These are phyloP conservation scores for Sinocyclocheilus rhinocerous DNA, from an alignment of 2,113 vertebrate species.

Conservation along the genomic window DNA sequence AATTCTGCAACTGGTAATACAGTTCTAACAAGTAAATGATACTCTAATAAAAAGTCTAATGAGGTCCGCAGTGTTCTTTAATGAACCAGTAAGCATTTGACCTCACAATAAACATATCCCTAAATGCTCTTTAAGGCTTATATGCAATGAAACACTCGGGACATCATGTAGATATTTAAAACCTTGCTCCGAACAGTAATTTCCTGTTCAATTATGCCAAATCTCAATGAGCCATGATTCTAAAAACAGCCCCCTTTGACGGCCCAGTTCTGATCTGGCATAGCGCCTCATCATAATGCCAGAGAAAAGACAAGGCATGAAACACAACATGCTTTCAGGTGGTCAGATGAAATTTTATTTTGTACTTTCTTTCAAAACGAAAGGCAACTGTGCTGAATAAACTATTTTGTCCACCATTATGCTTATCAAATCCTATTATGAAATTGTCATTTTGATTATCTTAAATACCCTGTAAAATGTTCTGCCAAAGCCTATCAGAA, in stretches of 20 bases:
- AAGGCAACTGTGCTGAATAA: constrained; percentile 42
- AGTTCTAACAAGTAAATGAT: constrained; percentile 17
- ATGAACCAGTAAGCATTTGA: constrained; percentile 25
- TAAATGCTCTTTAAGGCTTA: constrained; percentile 27
- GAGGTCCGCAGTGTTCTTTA: background rate
- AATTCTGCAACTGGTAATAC: background rate
- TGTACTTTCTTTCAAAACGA: constrained; percentile 8
- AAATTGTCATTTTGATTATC: constrained; percentile 56
- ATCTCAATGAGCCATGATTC: constrained; percentile 29
- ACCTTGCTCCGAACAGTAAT: background rate
- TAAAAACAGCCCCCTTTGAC: background rate
- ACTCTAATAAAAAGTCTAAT: constrained; percentile 21
- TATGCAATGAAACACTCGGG: constrained; percentile 13
- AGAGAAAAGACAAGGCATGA: background rate
- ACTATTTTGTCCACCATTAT: constrained; percentile 45
- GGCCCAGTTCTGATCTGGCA: constrained; percentile 7
- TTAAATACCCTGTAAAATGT: constrained; percentile 57
- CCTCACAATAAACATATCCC: constrained; percentile 5
- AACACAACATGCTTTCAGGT: background rate
- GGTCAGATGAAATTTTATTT: background rate
- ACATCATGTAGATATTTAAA: constrained; percentile 5
- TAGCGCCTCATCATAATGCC: background rate
- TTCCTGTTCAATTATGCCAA: constrained; percentile 31
- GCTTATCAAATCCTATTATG: constrained; percentile 55
- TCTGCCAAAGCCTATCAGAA: constrained; percentile 59